A percentile compares a stretch with the other conserved stretches of the same genome.
Evolutionary conservation across 2,888 invertebrate species (phyloP).

Genomic region (Arctia plantaginis): DNA sequence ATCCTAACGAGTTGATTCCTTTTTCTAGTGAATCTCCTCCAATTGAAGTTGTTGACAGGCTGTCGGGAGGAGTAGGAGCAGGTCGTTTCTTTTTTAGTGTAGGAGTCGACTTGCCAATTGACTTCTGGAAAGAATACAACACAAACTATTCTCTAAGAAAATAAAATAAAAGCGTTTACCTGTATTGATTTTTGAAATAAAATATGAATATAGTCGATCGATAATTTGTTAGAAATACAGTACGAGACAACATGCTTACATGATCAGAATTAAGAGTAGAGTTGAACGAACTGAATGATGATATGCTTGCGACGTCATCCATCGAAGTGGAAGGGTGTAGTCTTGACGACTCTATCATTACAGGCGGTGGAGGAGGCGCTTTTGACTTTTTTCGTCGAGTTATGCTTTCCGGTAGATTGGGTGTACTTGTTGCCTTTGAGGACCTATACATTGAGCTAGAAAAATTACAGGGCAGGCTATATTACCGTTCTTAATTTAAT

Average conservation of each 20-base stretch:
- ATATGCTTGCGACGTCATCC: conserved; percentile 81
- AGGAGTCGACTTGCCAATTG: conserved; percentile 77
- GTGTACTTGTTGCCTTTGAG: conserved; percentile 75
- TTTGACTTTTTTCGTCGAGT: conserved; percentile 88
- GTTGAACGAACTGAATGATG: conserved; percentile 78
- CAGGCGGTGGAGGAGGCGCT: conserved; percentile 88
- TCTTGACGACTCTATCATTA: conserved; percentile 51
- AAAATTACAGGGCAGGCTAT: neutral
- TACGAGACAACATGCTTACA: conserved; percentile 51
- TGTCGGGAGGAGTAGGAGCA: conserved; percentile 89
- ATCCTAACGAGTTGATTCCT: conserved; percentile 65
- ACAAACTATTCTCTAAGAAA: neutral
- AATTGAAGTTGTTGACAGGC: conserved; percentile 71
- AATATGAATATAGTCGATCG: too few species aligned
- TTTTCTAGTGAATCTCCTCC: conserved; percentile 70
- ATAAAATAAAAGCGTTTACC: neutral
- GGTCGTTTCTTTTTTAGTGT: conserved; percentile 87
- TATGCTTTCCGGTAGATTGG: conserved; percentile 76
- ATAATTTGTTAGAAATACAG: neutral
- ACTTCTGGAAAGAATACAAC: conserved; percentile 59
- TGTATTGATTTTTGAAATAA: neutral
- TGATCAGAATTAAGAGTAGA: conserved; percentile 78
- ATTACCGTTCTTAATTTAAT: neutral
- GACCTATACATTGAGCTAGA: conserved; percentile 74
- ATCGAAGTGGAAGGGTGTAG: conserved; percentile 67